phyloP scores from a whole-genome alignment of 2,113 vertebrate species.

The Tor tambroides region DNA sequence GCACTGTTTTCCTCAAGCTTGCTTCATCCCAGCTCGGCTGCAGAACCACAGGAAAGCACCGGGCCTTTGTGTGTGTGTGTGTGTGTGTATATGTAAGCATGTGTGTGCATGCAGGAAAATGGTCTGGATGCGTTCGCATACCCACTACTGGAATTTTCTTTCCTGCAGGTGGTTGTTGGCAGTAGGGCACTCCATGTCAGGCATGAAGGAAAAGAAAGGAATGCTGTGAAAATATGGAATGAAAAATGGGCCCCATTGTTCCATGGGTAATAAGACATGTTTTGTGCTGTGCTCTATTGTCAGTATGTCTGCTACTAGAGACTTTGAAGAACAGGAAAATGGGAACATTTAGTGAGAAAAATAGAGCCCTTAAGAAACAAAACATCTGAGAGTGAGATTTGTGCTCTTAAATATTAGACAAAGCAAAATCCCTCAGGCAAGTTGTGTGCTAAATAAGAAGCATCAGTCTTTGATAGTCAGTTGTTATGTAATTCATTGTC shows the following conservation, averaged over 20 bases:
- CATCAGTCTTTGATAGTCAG: background rate
- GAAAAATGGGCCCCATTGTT: conserved; percentile 55
- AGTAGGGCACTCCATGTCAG: conserved; percentile 50
- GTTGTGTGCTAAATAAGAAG: background rate
- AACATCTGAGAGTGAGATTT: conserved; percentile 25
- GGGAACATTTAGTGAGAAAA: conserved; percentile 16
- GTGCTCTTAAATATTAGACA: background rate
- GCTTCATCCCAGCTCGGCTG: conserved; percentile 63
- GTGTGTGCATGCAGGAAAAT: conserved; percentile 58
- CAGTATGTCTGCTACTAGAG: conserved; percentile 3
- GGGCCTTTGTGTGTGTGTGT: conserved; percentile 56
- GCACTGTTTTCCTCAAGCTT: conserved; percentile 74
- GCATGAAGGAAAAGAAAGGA: conserved; percentile 42
- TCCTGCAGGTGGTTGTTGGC: conserved; percentile 77
- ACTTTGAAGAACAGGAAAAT: conserved; percentile 2
- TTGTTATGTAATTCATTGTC: conserved; percentile 15
- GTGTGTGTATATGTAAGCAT: background rate
- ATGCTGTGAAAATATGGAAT: conserved; percentile 51
- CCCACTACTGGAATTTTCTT: conserved; percentile 69
- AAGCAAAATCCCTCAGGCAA: conserved; percentile 18
- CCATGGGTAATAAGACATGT: conserved; percentile 40
- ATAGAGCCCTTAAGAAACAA: background rate
- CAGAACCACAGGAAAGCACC: conserved; percentile 66
- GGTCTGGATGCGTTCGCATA: conserved; percentile 69
- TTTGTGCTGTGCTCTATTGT: conserved; percentile 38